These are phyloP conservation scores for Antedon mediterranea DNA, from an alignment of 53 echinoderm and acorn worm genomes.

Conservation along the genomic window DNA sequence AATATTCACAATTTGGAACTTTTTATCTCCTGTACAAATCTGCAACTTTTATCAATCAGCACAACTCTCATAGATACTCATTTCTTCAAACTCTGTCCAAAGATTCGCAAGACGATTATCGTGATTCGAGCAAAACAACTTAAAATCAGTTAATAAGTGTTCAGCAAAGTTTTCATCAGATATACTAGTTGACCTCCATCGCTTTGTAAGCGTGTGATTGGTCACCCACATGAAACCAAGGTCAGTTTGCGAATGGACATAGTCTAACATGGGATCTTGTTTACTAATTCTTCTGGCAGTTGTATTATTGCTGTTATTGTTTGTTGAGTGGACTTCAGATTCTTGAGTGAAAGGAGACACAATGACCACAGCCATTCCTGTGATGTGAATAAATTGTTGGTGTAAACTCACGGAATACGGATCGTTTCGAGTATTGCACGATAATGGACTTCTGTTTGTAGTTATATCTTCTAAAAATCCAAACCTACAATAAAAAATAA, in stretches of 20 bases:
- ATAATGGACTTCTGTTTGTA: conserved; percentile 34
- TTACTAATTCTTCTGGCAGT: neutral
- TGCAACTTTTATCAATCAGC: too few relatives aligned
- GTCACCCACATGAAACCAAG: conserved; percentile 66
- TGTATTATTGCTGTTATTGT: neutral
- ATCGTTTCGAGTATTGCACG: conserved; percentile 14
- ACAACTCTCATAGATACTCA: neutral
- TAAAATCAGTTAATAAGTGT: conserved; percentile 47
- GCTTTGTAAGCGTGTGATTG: conserved; percentile 65
- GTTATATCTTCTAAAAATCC: conserved; percentile 70
- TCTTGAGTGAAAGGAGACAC: conserved; percentile 26
- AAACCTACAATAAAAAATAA: too few relatives aligned
- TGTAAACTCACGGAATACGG: conserved; percentile 24
- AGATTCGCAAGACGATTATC: conserved; percentile 37
- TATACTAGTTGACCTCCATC: conserved; percentile 58
- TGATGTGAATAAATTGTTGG: conserved; percentile 59
- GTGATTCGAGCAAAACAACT: conserved; percentile 43
- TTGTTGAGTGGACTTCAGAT: neutral
- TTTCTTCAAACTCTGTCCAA: neutral
- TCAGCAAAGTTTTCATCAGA: conserved; percentile 78
- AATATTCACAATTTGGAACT: too few relatives aligned
- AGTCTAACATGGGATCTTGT: neutral
- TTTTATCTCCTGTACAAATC: too few relatives aligned
- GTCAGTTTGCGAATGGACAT: neutral
- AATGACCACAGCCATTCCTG: conserved; percentile 49